phyloP scores from a whole-genome alignment of 1,140 invertebrate genomes.

The Magallana angulata region DNA sequence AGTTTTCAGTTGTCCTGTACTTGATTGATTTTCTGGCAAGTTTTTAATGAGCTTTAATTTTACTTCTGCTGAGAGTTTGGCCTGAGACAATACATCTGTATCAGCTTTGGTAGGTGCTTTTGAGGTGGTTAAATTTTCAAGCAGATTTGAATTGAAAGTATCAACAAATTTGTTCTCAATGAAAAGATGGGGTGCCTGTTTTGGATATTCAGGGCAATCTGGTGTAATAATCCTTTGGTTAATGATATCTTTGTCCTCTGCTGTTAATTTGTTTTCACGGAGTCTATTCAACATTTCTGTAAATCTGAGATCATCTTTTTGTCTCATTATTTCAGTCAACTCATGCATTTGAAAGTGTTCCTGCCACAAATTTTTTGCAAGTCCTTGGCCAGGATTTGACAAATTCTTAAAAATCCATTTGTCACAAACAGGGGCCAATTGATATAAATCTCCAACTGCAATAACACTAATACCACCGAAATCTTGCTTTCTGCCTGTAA shows the following conservation, averaged over 20 bases:
- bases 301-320: conserved; percentile 61
- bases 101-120: conserved; percentile 40
- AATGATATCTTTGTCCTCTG: conserved; percentile 35
- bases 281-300: conserved; percentile 59
- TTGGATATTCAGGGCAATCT: conserved; percentile 21
- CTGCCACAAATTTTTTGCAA: conserved; percentile 59
- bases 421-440: conserved; percentile 59
- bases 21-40: conserved; percentile 40
- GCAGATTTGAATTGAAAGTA: conserved; percentile 30
- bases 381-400: not conserved
- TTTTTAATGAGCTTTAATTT: conserved; percentile 42
- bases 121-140: conserved; percentile 7
- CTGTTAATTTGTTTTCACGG: conserved; percentile 44
- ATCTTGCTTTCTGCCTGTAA: conserved; percentile 47
- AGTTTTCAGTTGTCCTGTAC: conserved; percentile 38
- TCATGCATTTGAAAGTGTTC: conserved; percentile 57
- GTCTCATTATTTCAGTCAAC: conserved; percentile 62
- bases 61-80: conserved; percentile 23
- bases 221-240: not conserved
- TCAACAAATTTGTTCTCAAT: conserved; percentile 51
- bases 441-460: conserved; percentile 59
- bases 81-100: conserved; percentile 39
- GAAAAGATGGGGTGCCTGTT: conserved; percentile 42
- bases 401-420: conserved; percentile 54
- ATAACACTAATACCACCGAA: conserved; percentile 59